Conservation (phyloP, 2,113 vertebrate genomes). For the Nesoenas mayeri region DNA sequence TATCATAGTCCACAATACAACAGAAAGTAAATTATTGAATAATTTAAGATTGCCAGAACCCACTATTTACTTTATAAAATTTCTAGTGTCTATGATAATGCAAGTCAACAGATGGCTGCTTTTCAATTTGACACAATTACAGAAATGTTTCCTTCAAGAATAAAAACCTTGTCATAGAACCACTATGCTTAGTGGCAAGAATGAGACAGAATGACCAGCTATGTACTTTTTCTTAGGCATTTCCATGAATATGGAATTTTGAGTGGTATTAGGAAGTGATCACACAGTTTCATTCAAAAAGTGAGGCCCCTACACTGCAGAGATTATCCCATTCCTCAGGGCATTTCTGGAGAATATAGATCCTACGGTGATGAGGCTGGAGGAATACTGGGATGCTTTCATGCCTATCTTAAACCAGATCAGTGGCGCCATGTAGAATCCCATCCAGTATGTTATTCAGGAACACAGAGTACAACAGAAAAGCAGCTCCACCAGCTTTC, state of each 20-base stretch:
- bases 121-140: not conserved
- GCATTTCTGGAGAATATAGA: not conserved
- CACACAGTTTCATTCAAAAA: not conserved
- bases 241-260: not conserved
- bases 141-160: not conserved
- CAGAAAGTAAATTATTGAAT: not conserved
- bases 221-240: not conserved
- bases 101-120: not conserved
- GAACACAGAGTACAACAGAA: not conserved
- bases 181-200: not conserved
- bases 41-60: not conserved
- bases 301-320: not conserved
- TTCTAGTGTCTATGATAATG: not conserved
- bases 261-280: not conserved
- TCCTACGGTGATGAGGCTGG: not conserved
- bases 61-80: not conserved
- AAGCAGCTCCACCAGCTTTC: not conserved
- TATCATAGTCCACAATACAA: not conserved
- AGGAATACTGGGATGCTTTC: not conserved
- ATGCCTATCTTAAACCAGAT: not conserved
- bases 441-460: not conserved
- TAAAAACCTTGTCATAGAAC: not conserved
- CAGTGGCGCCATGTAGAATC: not conserved
- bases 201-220: not conserved
- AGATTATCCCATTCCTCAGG: not conserved